Conservation (phyloP, 2,888 invertebrate genomes). For the Calameuta pallipes region DNA sequence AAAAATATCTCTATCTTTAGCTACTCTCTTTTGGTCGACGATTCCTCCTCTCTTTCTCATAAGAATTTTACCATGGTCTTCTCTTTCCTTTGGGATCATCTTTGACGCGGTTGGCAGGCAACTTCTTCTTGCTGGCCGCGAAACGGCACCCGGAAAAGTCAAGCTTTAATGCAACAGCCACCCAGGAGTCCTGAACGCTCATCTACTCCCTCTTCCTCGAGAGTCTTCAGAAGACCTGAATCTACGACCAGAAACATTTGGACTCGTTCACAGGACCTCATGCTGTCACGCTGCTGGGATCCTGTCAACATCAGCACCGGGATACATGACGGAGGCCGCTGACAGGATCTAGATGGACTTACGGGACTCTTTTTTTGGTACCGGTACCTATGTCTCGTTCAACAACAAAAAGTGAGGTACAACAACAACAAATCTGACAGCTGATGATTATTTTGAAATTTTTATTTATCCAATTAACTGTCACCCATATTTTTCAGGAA, state of each 20-base stretch:
- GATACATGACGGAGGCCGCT: conserved; percentile 19
- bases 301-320: conserved; percentile 40
- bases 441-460: too few relatives aligned
- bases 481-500: background rate
- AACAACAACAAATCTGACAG: background rate
- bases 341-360: background rate
- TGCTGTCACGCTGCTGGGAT: conserved; percentile 33
- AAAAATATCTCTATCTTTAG: background rate
- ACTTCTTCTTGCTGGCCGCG: background rate
- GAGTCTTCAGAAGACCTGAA: background rate
- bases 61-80: background rate
- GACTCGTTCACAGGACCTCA: conserved; percentile 26
- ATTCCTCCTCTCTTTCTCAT: background rate
- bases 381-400: background rate
- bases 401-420: background rate
- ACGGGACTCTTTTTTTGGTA: background rate
- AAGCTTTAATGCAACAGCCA: conserved; percentile 30
- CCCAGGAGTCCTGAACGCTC: background rate
- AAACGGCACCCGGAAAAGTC: conserved; percentile 27
- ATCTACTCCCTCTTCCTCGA: background rate
- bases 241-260: conserved; percentile 15
- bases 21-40: background rate
- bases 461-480: background rate
- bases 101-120: background rate
- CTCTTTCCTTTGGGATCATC: background rate